Evolutionary conservation across 1,140 invertebrate genomes (phyloP), one percentile per base, ranked within the genome.

Genomic region (Drosophila erecta): DNA sequence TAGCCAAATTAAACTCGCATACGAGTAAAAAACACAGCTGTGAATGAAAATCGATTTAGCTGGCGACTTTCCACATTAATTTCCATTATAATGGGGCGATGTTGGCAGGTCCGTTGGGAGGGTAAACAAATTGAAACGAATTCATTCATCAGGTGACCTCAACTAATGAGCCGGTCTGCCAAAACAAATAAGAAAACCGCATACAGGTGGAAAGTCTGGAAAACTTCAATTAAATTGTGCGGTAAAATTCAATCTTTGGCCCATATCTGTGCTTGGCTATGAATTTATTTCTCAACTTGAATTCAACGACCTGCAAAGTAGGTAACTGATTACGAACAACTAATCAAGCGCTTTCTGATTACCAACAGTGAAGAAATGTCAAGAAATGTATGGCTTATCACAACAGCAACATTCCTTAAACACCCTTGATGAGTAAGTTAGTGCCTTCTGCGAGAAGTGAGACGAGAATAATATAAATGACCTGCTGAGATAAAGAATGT

Each of bases 1-100:
- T 87, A 86, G 78, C 35, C 70, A 87, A 86, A 86, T 86, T 81
- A 87, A 87, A 75, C 69, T 77, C 69, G 44, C 58, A 57, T 61
- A 51, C 54, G 43, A 62, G 24, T 27, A 40, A n/a, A 24, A 14
- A 22, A 41, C 58, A 50, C 2, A 37, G 62, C 35, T 51, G 64
- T 65, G 51, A 70, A 70, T 70, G 71, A 75, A 75, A 75, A 75
- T 75, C 72, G 72, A 75, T 75, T 70, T 57, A 55, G 66, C 17
- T 12, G 64, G 24, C 62, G 22, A 50, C 57, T 55, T 61, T 51
- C 20, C 58, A 64, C 71, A 75, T 64, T 74, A 37, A 74, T 74
- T 74, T 74, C 27, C 51, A 70, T 70, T 70, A 57, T 59, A 61
- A 61, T 15, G 44, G 22, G 35, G 37, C 51, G 27, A 60, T 33